Evolutionary conservation across 2,113 vertebrate genomes (phyloP), one percentile per base, ranked within the genome.

Genomic region (Etia nguti): DNA sequence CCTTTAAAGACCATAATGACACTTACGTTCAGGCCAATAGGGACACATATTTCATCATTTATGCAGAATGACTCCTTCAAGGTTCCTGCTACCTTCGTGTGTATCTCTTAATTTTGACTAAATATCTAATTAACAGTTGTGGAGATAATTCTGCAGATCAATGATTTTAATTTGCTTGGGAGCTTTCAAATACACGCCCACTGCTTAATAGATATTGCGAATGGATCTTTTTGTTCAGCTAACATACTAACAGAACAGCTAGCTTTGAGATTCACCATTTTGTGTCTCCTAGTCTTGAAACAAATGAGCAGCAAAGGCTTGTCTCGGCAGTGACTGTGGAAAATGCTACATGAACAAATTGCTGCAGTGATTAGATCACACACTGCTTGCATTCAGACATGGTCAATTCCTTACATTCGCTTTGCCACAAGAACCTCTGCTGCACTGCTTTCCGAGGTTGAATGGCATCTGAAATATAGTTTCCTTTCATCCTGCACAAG

Each of bases 401-500:
- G 79, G 60, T 80, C 80, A 85, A 57, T 36, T 87, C 84, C 88
- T 87, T 75, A 56, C 59, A 88, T 88, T 89, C 48, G 29, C 36
- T 89, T 87, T 89, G 70, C 87, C 81, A 55, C 87, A 80, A 79
- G 65, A 86, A 31, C 83, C 91, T 88, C 81, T 92, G 54, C 89
- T 83, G 38, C 79, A 26, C 73, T 10, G 34, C 90, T 92, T 34
- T 90, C 92, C 87, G 86, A 79, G 65, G 83, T 80, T 84, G 82
- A 85, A 70, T 77, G 86, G 82, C 90, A 85, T 92, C 81, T 88
- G 92, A 94, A 94, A 91, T 86, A 90, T 92, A 55, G 82, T 84
- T 89, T 91, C 34, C 88, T 90, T 94, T 95, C 82, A 93, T 94
- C 79, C 82, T 15, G 16, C 48, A n/a, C 20, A 70, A 60, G 81